Base-by-base conservation (phyloP, 2,888 invertebrate genomes). In the Troides oblongomaculatus region DNA sequence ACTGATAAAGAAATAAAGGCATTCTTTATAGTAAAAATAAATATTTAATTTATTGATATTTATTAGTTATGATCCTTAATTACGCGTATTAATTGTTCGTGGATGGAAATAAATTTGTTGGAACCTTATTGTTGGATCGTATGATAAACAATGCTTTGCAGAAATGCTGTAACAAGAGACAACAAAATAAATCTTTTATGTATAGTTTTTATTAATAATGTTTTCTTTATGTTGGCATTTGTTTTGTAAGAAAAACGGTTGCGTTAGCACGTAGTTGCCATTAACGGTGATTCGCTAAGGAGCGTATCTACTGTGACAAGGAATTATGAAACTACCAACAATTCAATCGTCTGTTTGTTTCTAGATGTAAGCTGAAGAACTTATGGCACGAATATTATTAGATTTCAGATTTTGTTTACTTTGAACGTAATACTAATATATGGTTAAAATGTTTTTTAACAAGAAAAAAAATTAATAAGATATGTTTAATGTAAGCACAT, bases 231-330 rank as follows among this genome's bases (percentile, higher is more conserved):
- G 70, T 60, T 66, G 30, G 66, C 66, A 66, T 58, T 21, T 25
- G 46, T 59, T 53, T 53, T 56, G 43, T 46, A 46, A 30, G 58
- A 62, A 69, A 67, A 63, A 70, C 36, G 43, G 39, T 63, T 63
- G 60, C 60, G 43, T 59, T 66, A 60, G 70, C 70, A 70, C 70
- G 70, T 70, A 70, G 25, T 18, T 59, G 70, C 62, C 39, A 70
- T 70, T 66, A 70, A 66, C 53, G 17, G 43, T 63, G 59, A 70
- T 70, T 63, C 50, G 59, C 59, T 66, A 50, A 59, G 59, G 53
- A 56, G 18, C 50, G 46, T 39, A 39, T 46, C 12, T 46, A 43
- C 50, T 66, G 58, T 58, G 62, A 59, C 14, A 23, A 14, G 25
- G 53, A 61, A 69, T 65, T 66, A 62, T 36, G 39, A 62, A 70